Evolutionary conservation across 1,140 invertebrate species (phyloP).

Genomic region (Pseudomyrmex pallidus): DNA sequence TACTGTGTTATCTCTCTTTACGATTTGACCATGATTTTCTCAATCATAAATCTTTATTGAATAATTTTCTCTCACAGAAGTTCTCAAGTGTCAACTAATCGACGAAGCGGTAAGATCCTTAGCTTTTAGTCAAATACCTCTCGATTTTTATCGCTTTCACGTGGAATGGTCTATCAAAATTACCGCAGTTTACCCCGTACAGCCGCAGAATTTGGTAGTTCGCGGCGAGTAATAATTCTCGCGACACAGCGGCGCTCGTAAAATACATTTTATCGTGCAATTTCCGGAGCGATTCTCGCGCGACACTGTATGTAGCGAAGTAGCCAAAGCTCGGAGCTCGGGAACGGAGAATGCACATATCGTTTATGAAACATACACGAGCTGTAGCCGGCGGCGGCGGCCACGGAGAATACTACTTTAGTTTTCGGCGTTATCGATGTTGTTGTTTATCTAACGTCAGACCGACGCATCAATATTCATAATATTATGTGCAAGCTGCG

Average conservation of each 20-base stretch:
- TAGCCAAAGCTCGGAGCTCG: not conserved
- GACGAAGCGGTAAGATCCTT: not conserved
- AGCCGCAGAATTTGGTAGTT: constrained; percentile 23
- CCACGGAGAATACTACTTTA: constrained; percentile 18
- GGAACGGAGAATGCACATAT: not conserved
- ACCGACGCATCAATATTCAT: constrained; percentile 39
- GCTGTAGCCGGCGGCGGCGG: not conserved
- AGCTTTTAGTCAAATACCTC: too few species aligned
- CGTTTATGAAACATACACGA: constrained; percentile 5
- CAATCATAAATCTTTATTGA: too few species aligned
- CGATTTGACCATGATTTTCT: not conserved
- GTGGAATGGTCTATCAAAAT: not conserved
- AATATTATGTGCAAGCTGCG: constrained; percentile 16
- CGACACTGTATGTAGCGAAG: constrained; percentile 5
- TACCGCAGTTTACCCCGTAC: constrained; percentile 13
- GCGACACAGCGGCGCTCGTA: constrained; percentile 15
- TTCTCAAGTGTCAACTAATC: constrained; percentile 21
- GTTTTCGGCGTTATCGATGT: constrained; percentile 8
- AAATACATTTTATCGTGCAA: constrained; percentile 38
- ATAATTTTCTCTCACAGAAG: not conserved
- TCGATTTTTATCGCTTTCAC: not conserved
- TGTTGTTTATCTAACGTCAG: constrained; percentile 12
- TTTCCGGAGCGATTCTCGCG: not conserved
- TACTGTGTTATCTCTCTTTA: not conserved
- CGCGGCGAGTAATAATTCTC: constrained; percentile 23